Evolutionary conservation across 2,797 vertebrate species (phyloP), one percentile per base, ranked within the genome.

Genomic region (Rhincodon typus): DNA sequence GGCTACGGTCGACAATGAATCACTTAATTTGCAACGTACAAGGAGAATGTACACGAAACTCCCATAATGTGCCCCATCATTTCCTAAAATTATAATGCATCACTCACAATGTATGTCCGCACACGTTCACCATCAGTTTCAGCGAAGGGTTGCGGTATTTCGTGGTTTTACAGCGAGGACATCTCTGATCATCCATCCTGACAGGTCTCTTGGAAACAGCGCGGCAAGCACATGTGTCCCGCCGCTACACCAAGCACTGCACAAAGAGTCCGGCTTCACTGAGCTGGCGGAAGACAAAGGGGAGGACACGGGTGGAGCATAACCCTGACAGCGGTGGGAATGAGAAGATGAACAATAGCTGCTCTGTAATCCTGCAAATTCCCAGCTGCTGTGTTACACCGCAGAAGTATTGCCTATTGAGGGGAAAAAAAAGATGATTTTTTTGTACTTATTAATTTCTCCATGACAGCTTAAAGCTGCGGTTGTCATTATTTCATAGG

Each of bases 121-220:
- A 99, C 96, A 99, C 98, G 95, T 99, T 99, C 97, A 99, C 99
- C 99, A 99, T 99, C 97, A 99, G 97, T 97, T 99, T 99, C 96
- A 99, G 96, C 1, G 99, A 99, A 0, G 99, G 99, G 90, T 99
- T 99, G 96, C 99, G 98, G 97, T 99, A 99, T 94, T 99, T 99
- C 95, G 99, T 99, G 90, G 99, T 99, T 97, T 99, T 99, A 96
- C 99, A 99, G 77, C 99, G 97, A 95, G 99, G 99, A 79, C 99
- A 99, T 13, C 99, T 98, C 96, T 98, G 98, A 96, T 99, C 99
- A 95, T 99, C 99, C 99, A 99, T 99, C 96, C 96, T 96, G 50
- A 38, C 74, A 30, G 27, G 42, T 53, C 67, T 46, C 94, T 74
- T 53, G 6, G 46, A 94, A 50, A 74, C 69, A 12, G 94, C 25